A percentile compares a stretch with the other conserved stretches of the same genome.
Conservation (phyloP, 2,888 invertebrate species). For the Gnatocerus cornutus region DNA sequence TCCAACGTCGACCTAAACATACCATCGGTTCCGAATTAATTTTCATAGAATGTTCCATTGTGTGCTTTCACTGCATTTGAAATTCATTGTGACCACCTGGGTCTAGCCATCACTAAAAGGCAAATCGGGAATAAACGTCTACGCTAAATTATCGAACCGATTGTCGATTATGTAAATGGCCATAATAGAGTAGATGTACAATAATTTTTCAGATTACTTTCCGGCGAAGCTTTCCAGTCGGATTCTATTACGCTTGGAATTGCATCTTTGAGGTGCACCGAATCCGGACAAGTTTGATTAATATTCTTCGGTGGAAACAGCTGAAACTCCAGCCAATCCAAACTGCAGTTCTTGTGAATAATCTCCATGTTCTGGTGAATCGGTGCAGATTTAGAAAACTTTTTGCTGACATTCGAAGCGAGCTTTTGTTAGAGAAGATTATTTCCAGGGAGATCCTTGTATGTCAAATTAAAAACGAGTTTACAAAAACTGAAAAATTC, state of each 20-base stretch:
- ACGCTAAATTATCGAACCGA: conserved; percentile 15
- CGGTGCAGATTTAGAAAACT: conserved; percentile 50
- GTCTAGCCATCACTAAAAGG: conserved; percentile 20
- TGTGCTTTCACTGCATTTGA: conserved; percentile 29
- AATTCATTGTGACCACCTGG: conserved; percentile 34
- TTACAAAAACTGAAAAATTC: neutral
- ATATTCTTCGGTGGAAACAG: conserved; percentile 42
- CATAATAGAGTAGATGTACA: neutral
- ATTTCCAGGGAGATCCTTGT: neutral
- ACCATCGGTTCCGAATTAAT: conserved; percentile 1
- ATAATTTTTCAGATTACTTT: conserved; percentile 11
- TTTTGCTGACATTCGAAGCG: neutral
- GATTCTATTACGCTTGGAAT: neutral
- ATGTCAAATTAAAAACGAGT: neutral
- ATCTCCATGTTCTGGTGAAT: conserved; percentile 56
- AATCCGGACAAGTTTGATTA: conserved; percentile 42
- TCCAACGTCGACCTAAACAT: neutral
- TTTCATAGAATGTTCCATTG: conserved; percentile 12
- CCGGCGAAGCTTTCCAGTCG: neutral
- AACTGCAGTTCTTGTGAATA: conserved; percentile 55
- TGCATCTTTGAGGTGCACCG: conserved; percentile 15
- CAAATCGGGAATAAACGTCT: conserved; percentile 14
- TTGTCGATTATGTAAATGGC: conserved; percentile 26
- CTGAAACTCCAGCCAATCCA: conserved; percentile 50
- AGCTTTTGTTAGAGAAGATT: neutral